A percentile compares a stretch with the other conserved stretches of the same genome.
phyloP scores from a whole-genome alignment of 2,888 invertebrate species.

The Stenodema calcarata region DNA sequence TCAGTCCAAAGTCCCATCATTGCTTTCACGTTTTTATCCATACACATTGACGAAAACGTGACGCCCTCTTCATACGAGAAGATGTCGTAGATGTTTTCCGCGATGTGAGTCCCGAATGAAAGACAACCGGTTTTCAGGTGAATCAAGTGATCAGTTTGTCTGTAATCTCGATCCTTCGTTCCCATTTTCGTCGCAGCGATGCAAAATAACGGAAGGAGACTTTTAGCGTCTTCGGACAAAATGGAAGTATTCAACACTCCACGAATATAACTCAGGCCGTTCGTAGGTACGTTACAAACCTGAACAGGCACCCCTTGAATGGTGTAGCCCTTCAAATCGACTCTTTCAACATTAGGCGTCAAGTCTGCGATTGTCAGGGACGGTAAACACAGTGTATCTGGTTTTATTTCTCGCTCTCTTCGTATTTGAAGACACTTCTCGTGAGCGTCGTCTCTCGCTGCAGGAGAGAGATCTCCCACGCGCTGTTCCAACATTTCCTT shows the following conservation, averaged over 20 bases:
- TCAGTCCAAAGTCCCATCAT: constrained; percentile 86
- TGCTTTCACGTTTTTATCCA: constrained; percentile 78
- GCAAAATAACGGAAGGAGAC: constrained; percentile 82
- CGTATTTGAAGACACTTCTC: constrained; percentile 74
- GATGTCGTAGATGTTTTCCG: constrained; percentile 73
- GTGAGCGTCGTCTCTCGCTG: constrained; percentile 71
- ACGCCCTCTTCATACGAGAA: constrained; percentile 78
- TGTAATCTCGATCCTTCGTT: constrained; percentile 77
- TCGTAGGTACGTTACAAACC: constrained; percentile 82
- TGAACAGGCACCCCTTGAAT: constrained; percentile 72
- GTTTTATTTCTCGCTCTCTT: constrained; percentile 72
- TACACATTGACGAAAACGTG: constrained; percentile 75
- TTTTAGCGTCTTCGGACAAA: constrained; percentile 72
- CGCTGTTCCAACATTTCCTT: constrained; percentile 76
- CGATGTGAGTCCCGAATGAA: constrained; percentile 71
- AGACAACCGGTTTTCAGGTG: constrained; percentile 73
- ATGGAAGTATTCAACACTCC: constrained; percentile 75
- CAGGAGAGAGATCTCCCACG: constrained; percentile 67
- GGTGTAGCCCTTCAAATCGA: constrained; percentile 56
- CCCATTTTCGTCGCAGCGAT: constrained; percentile 84
- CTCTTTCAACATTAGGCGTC: constrained; percentile 68
- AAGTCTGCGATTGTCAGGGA: constrained; percentile 81
- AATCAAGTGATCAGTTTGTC: constrained; percentile 77
- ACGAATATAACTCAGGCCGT: constrained; percentile 87
- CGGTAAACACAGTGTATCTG: constrained; percentile 78